Evolutionary conservation across 2,797 vertebrate species (phyloP), one percentile per base, ranked within the genome.

Genomic region (Ceryle rudis): DNA sequence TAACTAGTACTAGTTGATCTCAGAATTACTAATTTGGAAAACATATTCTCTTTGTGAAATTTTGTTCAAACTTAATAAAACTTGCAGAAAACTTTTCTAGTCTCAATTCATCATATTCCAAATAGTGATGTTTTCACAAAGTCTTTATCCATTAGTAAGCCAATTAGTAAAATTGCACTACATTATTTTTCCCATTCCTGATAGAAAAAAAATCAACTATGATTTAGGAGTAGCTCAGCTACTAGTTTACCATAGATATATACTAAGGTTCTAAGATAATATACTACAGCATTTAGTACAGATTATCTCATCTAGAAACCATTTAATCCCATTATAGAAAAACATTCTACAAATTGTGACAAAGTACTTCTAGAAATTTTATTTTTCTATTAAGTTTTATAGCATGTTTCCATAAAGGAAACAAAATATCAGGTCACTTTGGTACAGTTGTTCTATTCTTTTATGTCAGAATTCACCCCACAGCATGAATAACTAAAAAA

Each of bases 401-500:
- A 46, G 23, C 8, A 46, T 37, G 4, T 91, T 95, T 82, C 92
- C 78, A 91, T 69, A 93, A 87, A 67, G 83, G 74, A 94, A 93
- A 94, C 65, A 46, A 73, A 92, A 80, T 54, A 33, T 51, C 57
- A 89, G 46, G 41, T 92, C 71, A 85, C 44, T 83, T 70, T 31
- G 6, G 23, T 71, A 66, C 8, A 73, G 67, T n/a, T 77, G 7
- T 72, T 55, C 39, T 47, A 21, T 47, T 54, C 64, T 87, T 87
- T 21, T 23, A 75, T 2, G 5, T 67, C 65, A 74, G 33, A 57
- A 85, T 87, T 67, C 73, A 82, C 25, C 14, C 67, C 46, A n/a
- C 39, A 41, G 71, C 35, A 82, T 12, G 47, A 72, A 57, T 49
- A 78, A 89, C 37, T 80, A 19, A 81, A 94, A 90, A 94, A 78